A percentile compares a stretch with the other conserved stretches of the same genome.
Evolutionary conservation across 1,140 invertebrate species (phyloP).

Genomic region (Meloidogyne floridensis): DNA sequence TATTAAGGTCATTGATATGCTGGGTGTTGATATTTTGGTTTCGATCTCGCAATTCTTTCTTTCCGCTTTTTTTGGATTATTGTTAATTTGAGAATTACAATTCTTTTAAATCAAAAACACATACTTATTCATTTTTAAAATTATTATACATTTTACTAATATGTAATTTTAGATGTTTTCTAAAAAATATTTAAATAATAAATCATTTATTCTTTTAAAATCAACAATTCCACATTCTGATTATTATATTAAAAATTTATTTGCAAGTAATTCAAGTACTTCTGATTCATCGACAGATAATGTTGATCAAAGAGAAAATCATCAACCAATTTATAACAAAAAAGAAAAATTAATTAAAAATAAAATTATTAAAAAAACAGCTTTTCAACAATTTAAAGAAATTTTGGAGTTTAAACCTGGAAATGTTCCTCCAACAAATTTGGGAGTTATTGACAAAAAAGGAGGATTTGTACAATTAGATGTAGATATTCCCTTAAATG

Average conservation of each 20-base stretch:
- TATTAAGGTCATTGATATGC: too few relatives aligned
- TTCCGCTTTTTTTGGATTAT: too few relatives aligned
- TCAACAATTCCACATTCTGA: not conserved
- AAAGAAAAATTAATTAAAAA: not conserved
- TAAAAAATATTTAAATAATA: not conserved
- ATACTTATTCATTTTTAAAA: too few relatives aligned
- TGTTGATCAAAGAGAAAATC: not conserved
- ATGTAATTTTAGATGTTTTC: not conserved
- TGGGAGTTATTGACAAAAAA: constrained; percentile 28
- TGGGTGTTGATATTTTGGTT: too few relatives aligned
- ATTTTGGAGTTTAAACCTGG: constrained; percentile 1
- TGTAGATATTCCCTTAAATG: constrained; percentile 33
- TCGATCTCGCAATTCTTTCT: too few relatives aligned
- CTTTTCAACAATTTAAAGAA: not conserved
- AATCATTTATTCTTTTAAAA: not conserved
- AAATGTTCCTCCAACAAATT: constrained; percentile 25
- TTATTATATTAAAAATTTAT: not conserved
- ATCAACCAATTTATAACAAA: not conserved
- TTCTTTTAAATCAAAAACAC: too few relatives aligned
- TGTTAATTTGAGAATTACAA: too few relatives aligned
- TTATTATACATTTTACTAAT: too few relatives aligned
- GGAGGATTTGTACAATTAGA: constrained; percentile 33
- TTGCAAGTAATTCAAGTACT: not conserved
- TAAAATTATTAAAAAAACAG: not conserved
- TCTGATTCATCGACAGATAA: not conserved